Evolutionary conservation across 2,888 invertebrate genomes (phyloP).

Genomic region (Tinea semifulvella): DNA sequence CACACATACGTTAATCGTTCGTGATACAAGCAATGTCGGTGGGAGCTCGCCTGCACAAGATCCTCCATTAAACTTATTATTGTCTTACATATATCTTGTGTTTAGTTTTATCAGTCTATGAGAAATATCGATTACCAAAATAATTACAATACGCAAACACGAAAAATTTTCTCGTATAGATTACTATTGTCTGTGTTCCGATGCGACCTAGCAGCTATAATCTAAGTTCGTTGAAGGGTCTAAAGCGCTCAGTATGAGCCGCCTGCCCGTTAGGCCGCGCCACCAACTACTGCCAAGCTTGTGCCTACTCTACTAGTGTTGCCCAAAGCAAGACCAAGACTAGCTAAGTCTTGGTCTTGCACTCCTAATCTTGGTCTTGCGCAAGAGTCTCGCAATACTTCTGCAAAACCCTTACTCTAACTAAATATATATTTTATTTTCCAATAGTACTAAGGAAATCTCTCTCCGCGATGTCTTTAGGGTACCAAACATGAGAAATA

Average conservation of each 20-base stretch:
- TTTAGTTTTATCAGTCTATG: neutral
- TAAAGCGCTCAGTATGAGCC: neutral
- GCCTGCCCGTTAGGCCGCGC: neutral
- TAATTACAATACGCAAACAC: neutral
- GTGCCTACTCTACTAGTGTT: no score
- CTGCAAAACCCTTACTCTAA: no score
- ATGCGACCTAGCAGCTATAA: no score
- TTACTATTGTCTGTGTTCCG: neutral
- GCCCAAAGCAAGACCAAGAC: no score
- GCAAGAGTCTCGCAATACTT: no score
- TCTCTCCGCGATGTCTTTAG: no score
- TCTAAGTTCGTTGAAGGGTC: neutral
- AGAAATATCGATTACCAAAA: neutral
- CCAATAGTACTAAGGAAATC: no score
- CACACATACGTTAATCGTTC: slow-evolving; percentile 1
- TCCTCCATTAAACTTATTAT: neutral
- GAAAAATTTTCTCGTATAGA: no score
- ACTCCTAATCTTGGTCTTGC: no score
- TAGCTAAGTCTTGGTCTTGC: no score
- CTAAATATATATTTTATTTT: no score
- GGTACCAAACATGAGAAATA: no score
- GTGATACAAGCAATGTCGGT: neutral
- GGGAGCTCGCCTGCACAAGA: neutral
- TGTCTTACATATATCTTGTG: neutral
- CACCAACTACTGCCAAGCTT: neutral